Evolutionary conservation across 2,113 vertebrate species (phyloP).

Genomic region (Hippocampus abdominalis): DNA sequence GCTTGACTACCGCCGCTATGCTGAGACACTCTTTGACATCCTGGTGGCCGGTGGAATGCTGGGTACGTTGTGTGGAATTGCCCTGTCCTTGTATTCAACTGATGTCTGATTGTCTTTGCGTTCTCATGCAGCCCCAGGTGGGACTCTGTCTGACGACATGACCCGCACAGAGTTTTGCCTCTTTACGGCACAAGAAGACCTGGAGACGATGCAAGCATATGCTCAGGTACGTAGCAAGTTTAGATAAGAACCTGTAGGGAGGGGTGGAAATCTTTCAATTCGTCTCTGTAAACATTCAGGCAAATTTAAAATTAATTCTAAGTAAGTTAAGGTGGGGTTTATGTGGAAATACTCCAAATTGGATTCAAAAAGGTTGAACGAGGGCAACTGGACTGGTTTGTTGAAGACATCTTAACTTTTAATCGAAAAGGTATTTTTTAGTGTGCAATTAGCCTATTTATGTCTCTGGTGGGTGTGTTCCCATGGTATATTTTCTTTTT

Average conservation of each 20-base stretch:
- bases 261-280: neutral
- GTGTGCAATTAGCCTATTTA: neutral
- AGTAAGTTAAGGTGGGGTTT: neutral
- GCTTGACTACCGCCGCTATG: slow-evolving; percentile 99
- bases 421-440: neutral
- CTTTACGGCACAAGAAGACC: slow-evolving; percentile 96
- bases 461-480: neutral
- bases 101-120: neutral
- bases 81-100: neutral
- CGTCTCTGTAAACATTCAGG: neutral
- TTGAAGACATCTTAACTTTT: neutral
- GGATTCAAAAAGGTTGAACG: neutral
- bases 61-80: slow-evolving; percentile 73
- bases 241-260: neutral
- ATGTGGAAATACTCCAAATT: neutral
- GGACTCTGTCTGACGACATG: slow-evolving; percentile 96
- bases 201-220: slow-evolving; percentile 99
- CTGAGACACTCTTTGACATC: slow-evolving; percentile 99
- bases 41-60: slow-evolving; percentile 99
- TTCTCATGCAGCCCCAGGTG: slow-evolving; percentile 83
- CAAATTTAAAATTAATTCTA: neutral
- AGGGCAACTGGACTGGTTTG: neutral
- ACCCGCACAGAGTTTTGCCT: slow-evolving; percentile 97
- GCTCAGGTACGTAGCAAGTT: slow-evolving; percentile 89
- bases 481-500: neutral